Conservation (phyloP, 2,888 invertebrate species). For the Lycocerus yunnanus region DNA sequence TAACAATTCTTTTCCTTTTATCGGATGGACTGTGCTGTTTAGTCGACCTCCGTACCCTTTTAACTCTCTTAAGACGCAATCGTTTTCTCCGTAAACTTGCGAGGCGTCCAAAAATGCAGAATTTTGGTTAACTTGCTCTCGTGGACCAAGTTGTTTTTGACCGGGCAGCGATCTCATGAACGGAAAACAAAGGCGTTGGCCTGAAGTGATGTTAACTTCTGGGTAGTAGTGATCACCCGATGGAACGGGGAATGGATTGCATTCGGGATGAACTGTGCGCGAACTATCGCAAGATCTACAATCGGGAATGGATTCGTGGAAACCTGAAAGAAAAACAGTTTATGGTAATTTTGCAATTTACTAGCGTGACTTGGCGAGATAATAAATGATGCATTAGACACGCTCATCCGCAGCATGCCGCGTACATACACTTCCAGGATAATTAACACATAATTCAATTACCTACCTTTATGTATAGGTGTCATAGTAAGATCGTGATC, state of each 20-base stretch:
- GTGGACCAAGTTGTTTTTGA: conserved; percentile 82
- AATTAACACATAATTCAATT: conserved; percentile 6
- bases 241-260: conserved; percentile 90
- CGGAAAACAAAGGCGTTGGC: conserved; percentile 86
- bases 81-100: conserved; percentile 87
- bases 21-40: conserved; percentile 78
- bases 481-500: conserved; percentile 96
- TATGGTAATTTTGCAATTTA: neutral
- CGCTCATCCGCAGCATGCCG: neutral
- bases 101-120: conserved; percentile 88
- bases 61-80: conserved; percentile 76
- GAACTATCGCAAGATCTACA: conserved; percentile 88
- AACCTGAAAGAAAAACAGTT: conserved; percentile 58
- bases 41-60: conserved; percentile 80
- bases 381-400: neutral
- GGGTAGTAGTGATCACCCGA: conserved; percentile 89
- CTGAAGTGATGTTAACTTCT: conserved; percentile 80
- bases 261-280: conserved; percentile 88
- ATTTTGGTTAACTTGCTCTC: conserved; percentile 94
- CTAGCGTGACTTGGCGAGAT: neutral
- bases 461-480: conserved; percentile 87
- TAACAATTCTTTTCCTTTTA: conserved; percentile 76
- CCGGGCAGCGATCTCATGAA: conserved; percentile 94
- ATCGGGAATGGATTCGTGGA: conserved; percentile 88
- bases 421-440: neutral